Evolutionary conservation across 2,113 vertebrate species (phyloP).

Genomic region (Formicarius rufipectus): DNA sequence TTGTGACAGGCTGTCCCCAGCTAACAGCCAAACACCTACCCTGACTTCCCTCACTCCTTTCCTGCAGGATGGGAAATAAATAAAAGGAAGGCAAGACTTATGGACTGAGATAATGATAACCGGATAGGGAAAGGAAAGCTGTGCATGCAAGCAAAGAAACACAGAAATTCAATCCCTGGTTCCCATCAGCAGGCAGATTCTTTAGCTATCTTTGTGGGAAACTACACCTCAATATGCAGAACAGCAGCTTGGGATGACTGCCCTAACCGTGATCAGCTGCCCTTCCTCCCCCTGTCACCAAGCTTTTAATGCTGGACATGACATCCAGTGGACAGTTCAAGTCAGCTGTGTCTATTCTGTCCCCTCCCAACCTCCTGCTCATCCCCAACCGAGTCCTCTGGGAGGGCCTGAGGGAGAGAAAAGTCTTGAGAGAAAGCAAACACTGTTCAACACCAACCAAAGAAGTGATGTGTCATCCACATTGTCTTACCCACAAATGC

Average conservation of each 20-base stretch:
- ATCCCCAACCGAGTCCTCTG: background rate
- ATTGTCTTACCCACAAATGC: background rate
- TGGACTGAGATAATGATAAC: background rate
- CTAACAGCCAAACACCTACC: background rate
- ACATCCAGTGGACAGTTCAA: background rate
- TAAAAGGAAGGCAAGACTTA: background rate
- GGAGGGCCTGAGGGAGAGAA: background rate
- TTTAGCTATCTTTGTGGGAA: background rate
- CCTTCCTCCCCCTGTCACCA: background rate
- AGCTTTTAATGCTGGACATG: background rate
- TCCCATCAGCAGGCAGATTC: background rate
- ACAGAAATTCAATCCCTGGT: background rate
- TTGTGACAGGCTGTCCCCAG: background rate
- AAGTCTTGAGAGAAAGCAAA: background rate
- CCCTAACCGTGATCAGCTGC: accelerated
- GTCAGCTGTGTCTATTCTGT: background rate
- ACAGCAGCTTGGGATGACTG: background rate
- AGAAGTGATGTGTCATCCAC: background rate
- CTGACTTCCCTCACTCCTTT: background rate
- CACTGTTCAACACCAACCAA: background rate
- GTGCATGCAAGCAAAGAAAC: background rate
- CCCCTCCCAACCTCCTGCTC: background rate
- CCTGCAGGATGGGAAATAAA: background rate
- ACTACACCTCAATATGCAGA: background rate
- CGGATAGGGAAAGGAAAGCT: background rate